phyloP scores from a whole-genome alignment of 2,113 vertebrate genomes.

The Ciconia stormi region DNA sequence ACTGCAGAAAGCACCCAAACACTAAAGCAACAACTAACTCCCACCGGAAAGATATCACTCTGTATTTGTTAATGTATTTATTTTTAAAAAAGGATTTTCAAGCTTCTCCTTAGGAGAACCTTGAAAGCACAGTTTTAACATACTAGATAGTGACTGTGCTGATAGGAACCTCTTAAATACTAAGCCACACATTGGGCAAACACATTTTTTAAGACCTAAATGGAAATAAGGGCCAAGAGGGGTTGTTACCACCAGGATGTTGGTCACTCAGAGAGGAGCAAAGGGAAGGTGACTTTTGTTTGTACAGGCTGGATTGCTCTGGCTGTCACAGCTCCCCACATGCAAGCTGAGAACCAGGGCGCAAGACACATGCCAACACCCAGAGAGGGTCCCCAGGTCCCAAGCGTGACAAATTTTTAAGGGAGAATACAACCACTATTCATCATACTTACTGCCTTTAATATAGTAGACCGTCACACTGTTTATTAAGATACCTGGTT shows the following conservation, averaged over 20 bases:
- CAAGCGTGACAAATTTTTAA: neutral
- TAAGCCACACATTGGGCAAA: neutral
- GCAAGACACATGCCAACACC: neutral
- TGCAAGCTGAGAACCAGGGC: neutral
- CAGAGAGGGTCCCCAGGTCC: too few species aligned
- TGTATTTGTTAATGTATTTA: too few species aligned
- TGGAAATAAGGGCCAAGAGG: neutral
- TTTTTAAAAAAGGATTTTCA: neutral
- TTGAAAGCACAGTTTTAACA: neutral
- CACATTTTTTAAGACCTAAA: neutral
- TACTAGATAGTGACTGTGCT: too few species aligned
- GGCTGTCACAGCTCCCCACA: neutral
- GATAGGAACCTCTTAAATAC: neutral
- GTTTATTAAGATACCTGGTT: neutral
- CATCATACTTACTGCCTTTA: neutral
- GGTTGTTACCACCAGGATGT: too few species aligned
- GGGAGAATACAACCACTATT: neutral
- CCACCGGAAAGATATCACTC: neutral
- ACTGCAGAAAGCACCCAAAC: neutral
- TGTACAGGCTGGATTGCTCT: neutral
- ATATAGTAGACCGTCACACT: accelerated
- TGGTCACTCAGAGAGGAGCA: neutral
- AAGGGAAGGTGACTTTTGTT: neutral
- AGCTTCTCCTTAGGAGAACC: neutral
- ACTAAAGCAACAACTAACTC: neutral